Evolutionary conservation across 2,113 vertebrate species (phyloP), one percentile per base, ranked within the genome.

Genomic region (Leptosomus discolor): DNA sequence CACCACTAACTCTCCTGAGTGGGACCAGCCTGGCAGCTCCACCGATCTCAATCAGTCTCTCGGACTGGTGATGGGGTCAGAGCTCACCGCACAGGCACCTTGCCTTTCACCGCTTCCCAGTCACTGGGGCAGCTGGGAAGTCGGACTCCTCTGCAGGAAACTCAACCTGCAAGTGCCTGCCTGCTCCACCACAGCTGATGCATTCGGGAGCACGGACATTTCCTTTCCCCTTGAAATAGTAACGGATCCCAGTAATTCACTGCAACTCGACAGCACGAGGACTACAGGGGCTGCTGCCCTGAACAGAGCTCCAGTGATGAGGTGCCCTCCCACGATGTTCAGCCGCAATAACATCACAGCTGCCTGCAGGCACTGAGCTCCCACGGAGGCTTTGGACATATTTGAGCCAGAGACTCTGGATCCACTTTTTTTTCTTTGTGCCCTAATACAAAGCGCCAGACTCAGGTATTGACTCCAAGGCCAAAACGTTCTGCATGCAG

Each of bases 41-140:
- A 69, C 45, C 5, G 8, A 23, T 29, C 79, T 69, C 26, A 57
- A 30, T 46, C 87, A 27, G 79, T 22, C 48, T 50, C 27, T 39
- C 34, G 19, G 73, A 11, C 34, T 16, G 22, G n/a, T 15, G 74
- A 27, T 6, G 76, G 43, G 57, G 41, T 60, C 85, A 30, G 64
- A 26, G 37, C 69, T 65, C 51, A 9, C 15, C 7, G 3, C 41
- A 34, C 0, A 0, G 48, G 30, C 63, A 60, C 13, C 0, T 11
- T 11, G 46, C 57, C 80, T 54, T 54, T n/a, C 6, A 12, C 56
- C 3, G 8, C 13, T 5, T 12, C 34, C 51, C 37, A 34, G 6
- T 13, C 23, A 3, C 18, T 1, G 32, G 68, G 51, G 60, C 53
- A 41, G 36, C 0, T 30, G 34, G 46, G 41, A 21, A 41, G 15